Percentiles rank a stretch among this genome's conserved stretches.
These are phyloP conservation scores for Brachypterus glaber DNA, from an alignment of 2,888 invertebrate genomes.

Conservation along the genomic window DNA sequence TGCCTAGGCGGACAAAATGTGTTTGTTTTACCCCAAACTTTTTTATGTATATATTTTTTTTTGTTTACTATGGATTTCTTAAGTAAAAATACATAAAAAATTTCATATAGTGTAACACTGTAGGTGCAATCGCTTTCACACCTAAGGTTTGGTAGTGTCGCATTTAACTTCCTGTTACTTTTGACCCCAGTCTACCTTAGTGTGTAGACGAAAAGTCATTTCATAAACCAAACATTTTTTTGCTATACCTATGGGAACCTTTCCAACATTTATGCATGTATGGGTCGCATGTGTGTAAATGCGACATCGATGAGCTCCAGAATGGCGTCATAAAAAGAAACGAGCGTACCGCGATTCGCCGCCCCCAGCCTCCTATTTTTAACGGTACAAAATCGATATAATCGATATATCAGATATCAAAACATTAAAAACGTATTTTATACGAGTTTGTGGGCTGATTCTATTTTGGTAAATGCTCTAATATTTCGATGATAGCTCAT, in stretches of 20 bases:
- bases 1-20: too few species aligned
- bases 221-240: too few species aligned
- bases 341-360: constrained; percentile 38
- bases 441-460: constrained; percentile 35
- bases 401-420: constrained; percentile 38
- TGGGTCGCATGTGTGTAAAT: constrained; percentile 36
- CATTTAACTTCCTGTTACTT: too few species aligned
- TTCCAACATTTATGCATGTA: constrained; percentile 35
- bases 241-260: constrained; percentile 27
- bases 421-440: constrained; percentile 38
- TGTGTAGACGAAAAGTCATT: too few species aligned
- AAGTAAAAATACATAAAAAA: too few species aligned
- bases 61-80: too few species aligned
- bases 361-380: constrained; percentile 12
- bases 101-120: too few species aligned
- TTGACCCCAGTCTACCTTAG: too few species aligned
- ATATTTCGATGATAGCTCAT: constrained; percentile 26
- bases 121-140: too few species aligned
- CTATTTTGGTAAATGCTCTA: constrained; percentile 32
- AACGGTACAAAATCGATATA: constrained; percentile 29
- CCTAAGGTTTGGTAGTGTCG: too few species aligned
- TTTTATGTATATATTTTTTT: too few species aligned
- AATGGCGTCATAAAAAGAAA: constrained; percentile 40
- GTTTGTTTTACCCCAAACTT: too few species aligned
- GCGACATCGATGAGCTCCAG: constrained; percentile 36